Conservation (phyloP, 2,888 invertebrate genomes). For the Teinopalpus imperialis region DNA sequence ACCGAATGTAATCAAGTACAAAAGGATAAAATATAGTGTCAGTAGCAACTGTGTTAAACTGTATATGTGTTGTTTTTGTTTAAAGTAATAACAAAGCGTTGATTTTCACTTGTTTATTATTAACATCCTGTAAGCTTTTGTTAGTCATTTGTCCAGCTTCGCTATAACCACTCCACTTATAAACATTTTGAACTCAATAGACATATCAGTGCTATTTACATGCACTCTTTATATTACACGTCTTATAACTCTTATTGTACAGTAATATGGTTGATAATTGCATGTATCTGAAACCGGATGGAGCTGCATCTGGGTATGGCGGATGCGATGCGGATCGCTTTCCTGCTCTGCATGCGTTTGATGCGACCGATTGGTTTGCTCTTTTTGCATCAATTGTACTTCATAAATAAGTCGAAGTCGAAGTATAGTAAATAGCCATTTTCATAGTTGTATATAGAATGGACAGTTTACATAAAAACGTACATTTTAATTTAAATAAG, state of each 20-base stretch:
- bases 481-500: too few relatives aligned
- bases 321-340: constrained; percentile 56
- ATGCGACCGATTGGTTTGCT: constrained; percentile 35
- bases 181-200: constrained; percentile 16
- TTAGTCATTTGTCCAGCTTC: constrained; percentile 12
- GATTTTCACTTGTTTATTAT: constrained; percentile 1
- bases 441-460: too few relatives aligned
- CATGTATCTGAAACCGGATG: constrained; percentile 35
- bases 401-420: constrained; percentile 10
- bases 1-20: too few relatives aligned
- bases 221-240: not conserved
- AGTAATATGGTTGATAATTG: constrained; percentile 38
- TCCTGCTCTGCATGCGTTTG: constrained; percentile 45
- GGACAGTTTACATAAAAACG: too few relatives aligned
- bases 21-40: too few relatives aligned
- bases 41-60: too few relatives aligned
- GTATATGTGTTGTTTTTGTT: too few relatives aligned
- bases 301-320: constrained; percentile 33
- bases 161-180: constrained; percentile 6
- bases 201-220: not conserved
- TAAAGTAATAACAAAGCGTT: not conserved
- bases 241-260: constrained; percentile 28
- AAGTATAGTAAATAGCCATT: too few relatives aligned
- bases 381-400: constrained; percentile 33
- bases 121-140: constrained; percentile 7